Evolutionary conservation across 1,140 invertebrate species (phyloP).

Genomic region (Drosophila ficusphila): DNA sequence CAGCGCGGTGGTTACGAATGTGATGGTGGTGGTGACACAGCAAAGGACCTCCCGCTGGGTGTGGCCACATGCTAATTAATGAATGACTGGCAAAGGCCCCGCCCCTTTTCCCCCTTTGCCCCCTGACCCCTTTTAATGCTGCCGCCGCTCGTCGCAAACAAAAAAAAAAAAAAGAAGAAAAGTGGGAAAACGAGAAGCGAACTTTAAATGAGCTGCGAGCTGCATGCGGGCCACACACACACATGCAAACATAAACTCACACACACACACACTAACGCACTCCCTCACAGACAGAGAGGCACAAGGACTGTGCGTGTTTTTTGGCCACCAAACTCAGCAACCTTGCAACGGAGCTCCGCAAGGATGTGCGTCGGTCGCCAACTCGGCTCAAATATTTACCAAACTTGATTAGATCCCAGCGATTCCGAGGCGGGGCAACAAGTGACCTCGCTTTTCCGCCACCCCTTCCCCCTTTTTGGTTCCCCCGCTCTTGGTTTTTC

Average conservation of each 20-base stretch:
- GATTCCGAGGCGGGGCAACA: conserved; percentile 37
- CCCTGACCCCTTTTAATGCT: not conserved
- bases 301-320: conserved; percentile 23
- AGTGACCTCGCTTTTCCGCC: conserved; percentile 43
- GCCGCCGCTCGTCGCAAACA: not conserved
- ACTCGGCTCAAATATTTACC: conserved; percentile 37
- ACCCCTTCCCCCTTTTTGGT: too few species aligned
- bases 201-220: conserved; percentile 59
- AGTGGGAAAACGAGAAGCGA: conserved; percentile 15
- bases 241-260: too few species aligned
- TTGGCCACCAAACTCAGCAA: conserved; percentile 8
- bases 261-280: not conserved
- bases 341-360: conserved; percentile 19
- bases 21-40: not conserved
- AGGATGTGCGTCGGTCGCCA: conserved; percentile 12
- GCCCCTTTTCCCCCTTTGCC: conserved; percentile 8
- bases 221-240: conserved; percentile 54
- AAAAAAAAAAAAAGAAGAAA: not conserved
- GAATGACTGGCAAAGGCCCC: conserved; percentile 59
- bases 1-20: too few species aligned
- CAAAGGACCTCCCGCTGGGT: conserved; percentile 54
- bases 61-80: conserved; percentile 78
- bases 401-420: conserved; percentile 46
- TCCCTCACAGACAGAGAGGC: not conserved
- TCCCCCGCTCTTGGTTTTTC: too few species aligned